Percentiles rank a stretch among this genome's conserved stretches.
phyloP scores from a whole-genome alignment of 2,888 invertebrate genomes.

The Caenorhabditis panamensis region DNA sequence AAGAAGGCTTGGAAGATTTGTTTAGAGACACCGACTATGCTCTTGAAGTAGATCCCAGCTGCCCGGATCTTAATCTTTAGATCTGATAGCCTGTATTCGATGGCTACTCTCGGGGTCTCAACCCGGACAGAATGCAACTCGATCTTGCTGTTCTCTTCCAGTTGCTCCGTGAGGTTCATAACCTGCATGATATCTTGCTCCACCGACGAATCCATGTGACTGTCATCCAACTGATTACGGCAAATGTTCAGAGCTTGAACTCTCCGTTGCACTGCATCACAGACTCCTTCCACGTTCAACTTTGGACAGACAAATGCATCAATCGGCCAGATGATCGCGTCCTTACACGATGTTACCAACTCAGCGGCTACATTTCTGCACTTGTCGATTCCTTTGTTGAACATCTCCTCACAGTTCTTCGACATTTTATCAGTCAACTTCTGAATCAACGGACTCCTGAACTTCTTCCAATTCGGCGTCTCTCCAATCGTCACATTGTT shows the following conservation, averaged over 20 bases:
- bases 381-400: constrained; percentile 70
- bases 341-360: constrained; percentile 44
- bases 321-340: constrained; percentile 56
- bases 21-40: constrained; percentile 63
- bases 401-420: constrained; percentile 74
- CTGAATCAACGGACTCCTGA: constrained; percentile 61
- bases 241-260: constrained; percentile 58
- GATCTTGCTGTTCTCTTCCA: constrained; percentile 72
- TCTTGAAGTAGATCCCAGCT: constrained; percentile 65
- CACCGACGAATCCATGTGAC: constrained; percentile 51
- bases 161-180: constrained; percentile 67
- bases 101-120: constrained; percentile 71
- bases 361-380: constrained; percentile 63
- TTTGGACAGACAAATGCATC: constrained; percentile 58
- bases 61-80: constrained; percentile 68
- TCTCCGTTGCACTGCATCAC: constrained; percentile 63
- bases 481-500: constrained; percentile 44
- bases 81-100: constrained; percentile 72
- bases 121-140: constrained; percentile 76
- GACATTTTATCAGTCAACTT: constrained; percentile 67
- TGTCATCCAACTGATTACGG: constrained; percentile 35
- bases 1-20: constrained; percentile 71
- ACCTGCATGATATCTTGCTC: constrained; percentile 65
- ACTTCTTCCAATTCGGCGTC: constrained; percentile 62
- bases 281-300: constrained; percentile 66